Base-by-base conservation (phyloP, 2,113 vertebrate species). In the Nipponia nippon region DNA sequence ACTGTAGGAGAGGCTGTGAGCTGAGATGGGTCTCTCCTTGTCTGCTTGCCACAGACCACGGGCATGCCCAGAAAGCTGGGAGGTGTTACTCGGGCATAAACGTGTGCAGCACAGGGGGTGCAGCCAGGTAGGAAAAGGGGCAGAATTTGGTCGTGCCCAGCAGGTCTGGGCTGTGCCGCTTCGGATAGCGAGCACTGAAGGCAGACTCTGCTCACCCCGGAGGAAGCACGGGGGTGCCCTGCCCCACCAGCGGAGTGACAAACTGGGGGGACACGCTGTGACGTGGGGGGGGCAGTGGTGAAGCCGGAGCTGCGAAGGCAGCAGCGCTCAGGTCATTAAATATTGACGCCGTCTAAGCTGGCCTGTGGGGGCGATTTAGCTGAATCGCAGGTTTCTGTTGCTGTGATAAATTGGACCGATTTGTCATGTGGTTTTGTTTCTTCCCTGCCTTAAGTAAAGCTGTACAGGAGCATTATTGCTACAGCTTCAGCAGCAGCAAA, bases 311-410 rank as follows among this genome's bases (percentile, higher is more conserved):
- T 65, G 22, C 0, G 2, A 55, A 71, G 34, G 73, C 83, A 61
- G 61, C 8, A 1, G 22, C 0, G 0, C 62, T 89, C 38, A 27
- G 62, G 84, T 88, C 75, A 83, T 97, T 91, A 97, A 97, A 88
- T 91, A 96, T 71, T 91, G 89, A 95, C 1, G 44, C 65, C 5
- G 2, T 32, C 71, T 89, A 94, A 97, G 90, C 81, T 91, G 96
- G 86, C 83, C 91, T 91, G 47, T 83, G 91, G 88, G 90, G 95
- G 49, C 2, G 4, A 87, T 97, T 96, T 66, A 93, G 89, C 94
- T 96, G 93, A 96, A 96, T 90, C 93, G 93, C 73, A 96, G 75
- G 79, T 95, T 97, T 97, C 92, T 86, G 46, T 90, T 93, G 96
- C 93, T 62, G 62, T 95, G 92, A 97, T 95, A 94, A 97, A 97